phyloP scores from a whole-genome alignment of 2,888 invertebrate species.

The Euplagia quadripunctaria region DNA sequence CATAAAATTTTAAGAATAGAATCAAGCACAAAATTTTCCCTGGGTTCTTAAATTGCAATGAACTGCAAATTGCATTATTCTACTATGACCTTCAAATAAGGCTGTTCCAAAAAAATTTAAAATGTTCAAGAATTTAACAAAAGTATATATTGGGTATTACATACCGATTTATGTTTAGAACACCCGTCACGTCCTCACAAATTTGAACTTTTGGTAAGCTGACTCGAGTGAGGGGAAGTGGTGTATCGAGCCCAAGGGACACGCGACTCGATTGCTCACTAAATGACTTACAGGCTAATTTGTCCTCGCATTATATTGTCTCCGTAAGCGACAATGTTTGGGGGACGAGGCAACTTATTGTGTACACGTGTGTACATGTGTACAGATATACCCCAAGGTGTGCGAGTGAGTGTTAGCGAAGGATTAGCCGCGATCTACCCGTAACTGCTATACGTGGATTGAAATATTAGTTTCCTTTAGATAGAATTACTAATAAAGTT shows the following conservation, averaged over 20 bases:
- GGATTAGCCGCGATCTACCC: neutral
- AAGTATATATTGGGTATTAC: too few species aligned
- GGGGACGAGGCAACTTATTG: conserved; percentile 34
- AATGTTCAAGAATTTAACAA: too few species aligned
- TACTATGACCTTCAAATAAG: too few species aligned
- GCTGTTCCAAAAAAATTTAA: neutral
- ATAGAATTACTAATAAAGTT: conserved; percentile 1
- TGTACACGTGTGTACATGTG: conserved; percentile 17
- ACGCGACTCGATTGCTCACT: conserved; percentile 38
- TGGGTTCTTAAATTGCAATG: too few species aligned
- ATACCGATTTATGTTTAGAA: neutral
- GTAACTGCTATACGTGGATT: conserved; percentile 17
- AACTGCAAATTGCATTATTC: too few species aligned
- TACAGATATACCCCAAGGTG: neutral
- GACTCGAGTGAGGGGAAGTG: conserved; percentile 13
- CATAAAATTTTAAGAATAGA: too few species aligned
- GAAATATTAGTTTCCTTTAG: conserved; percentile 3
- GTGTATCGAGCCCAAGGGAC: conserved; percentile 27
- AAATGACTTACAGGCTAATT: conserved; percentile 49
- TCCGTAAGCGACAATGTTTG: conserved; percentile 28
- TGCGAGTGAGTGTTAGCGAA: conserved; percentile 2
- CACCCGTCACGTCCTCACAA: neutral
- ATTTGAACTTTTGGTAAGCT: neutral
- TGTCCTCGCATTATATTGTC: conserved; percentile 38
- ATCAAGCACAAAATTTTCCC: too few species aligned